Percentiles rank a stretch among this genome's conserved stretches.
These are phyloP conservation scores for Oxytorus armatus DNA, from an alignment of 2,888 invertebrate species.

Conservation along the genomic window DNA sequence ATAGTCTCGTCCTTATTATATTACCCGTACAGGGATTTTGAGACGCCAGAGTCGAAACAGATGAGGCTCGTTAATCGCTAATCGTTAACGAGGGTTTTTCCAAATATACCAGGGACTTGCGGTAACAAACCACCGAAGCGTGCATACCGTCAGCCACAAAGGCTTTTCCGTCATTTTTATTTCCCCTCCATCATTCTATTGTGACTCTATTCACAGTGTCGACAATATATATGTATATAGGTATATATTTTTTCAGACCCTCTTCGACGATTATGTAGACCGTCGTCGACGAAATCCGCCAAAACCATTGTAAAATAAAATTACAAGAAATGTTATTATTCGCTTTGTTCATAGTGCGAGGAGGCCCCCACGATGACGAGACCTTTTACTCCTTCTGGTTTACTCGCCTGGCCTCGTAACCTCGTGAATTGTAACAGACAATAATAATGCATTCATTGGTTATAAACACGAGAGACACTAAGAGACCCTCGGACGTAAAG, in stretches of 20 bases:
- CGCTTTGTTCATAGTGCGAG: conserved; percentile 22
- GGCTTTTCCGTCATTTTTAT: conserved; percentile 29
- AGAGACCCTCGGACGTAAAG: conserved; percentile 1
- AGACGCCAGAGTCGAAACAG: conserved; percentile 42
- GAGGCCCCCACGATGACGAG: neutral
- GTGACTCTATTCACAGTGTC: conserved; percentile 19
- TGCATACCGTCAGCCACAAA: conserved; percentile 40
- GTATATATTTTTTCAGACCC: conserved; percentile 18
- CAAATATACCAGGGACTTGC: neutral
- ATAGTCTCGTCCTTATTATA: conserved; percentile 13
- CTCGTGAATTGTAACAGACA: conserved; percentile 22
- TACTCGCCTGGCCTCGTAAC: conserved; percentile 21
- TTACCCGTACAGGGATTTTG: neutral
- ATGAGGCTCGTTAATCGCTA: conserved; percentile 59
- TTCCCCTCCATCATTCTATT: conserved; percentile 24
- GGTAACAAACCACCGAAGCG: conserved; percentile 48
- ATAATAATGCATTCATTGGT: conserved; percentile 44
- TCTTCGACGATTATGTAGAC: conserved; percentile 61
- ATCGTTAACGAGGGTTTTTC: conserved; percentile 65
- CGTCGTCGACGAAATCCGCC: conserved; percentile 19
- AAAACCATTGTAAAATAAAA: conserved; percentile 47
- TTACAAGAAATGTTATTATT: conserved; percentile 22
- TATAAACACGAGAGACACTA: conserved; percentile 18
- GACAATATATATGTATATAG: conserved; percentile 29
- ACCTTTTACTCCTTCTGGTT: conserved; percentile 23